Evolutionary conservation across 1,140 invertebrate species (phyloP), one percentile per base, ranked within the genome.

Genomic region (Ostrea denselamellosa): DNA sequence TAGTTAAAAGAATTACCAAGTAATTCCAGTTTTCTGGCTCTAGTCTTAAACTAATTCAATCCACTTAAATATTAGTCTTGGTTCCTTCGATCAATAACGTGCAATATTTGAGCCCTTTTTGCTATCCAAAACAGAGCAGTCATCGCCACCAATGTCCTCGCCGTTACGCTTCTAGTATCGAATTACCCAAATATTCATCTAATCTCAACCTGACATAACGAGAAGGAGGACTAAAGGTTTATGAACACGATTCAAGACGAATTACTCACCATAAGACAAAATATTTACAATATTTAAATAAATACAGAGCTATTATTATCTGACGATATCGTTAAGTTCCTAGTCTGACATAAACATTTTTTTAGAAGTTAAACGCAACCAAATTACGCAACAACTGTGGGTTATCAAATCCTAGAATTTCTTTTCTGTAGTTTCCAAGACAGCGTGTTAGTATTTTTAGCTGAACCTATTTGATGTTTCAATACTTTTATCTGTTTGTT

Each of bases 391-490:
- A 77, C 25, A 34, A 77, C 68, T 10, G 25, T 2, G 25, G 28
- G 28, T 77, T 77, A 77, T 77, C 68, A 77, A 77, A 77, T 77
- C 25, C 65, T 68, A 22, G 65, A 68, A 68, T 68, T 19, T 68
- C 25, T 68, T 25, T 5, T n/a, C 68, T 77, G 22, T 25, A 9
- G 68, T 77, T 77, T 28, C 28, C 25, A 4, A 77, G 68, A 77
- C 68, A 77, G 28, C 68, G 68, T 10, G 68, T 77, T 28, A 28
- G 68, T 77, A 77, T 77, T 77, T 77, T 28, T 77, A 77, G 68
- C 28, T 34, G 0, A 9, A 77, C 12, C 22, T 77, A 34, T 77
- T 77, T 77, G 68, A 77, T 77, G 68, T 77, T 77, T 77, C 68
- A 77, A 44, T 44, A 34, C 68, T 14, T 77, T 34, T 77, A 77